Evolutionary conservation across 2,888 invertebrate species (phyloP).

Genomic region (Acrocyrtus sp.): DNA sequence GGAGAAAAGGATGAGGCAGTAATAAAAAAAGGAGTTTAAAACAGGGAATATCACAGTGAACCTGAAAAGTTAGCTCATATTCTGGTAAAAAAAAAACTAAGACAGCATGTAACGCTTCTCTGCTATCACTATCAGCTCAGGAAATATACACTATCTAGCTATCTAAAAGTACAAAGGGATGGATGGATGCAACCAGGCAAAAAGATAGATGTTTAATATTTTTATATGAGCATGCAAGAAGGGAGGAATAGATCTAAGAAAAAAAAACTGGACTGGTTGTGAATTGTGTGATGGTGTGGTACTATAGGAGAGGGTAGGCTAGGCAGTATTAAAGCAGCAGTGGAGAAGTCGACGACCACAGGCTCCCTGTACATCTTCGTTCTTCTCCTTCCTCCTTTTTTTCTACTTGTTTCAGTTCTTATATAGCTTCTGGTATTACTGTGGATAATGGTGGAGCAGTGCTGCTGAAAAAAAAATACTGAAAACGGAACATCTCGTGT

Average conservation of each 20-base stretch:
- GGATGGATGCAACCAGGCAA: not conserved
- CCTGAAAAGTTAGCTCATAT: not conserved
- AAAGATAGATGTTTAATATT: conserved; percentile 1
- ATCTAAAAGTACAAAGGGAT: conserved; percentile 10
- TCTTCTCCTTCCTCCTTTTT: conserved; percentile 31
- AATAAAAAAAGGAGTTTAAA: not conserved
- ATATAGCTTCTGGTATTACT: too few relatives aligned
- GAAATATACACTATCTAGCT: too few relatives aligned
- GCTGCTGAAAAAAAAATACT: not conserved
- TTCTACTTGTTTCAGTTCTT: conserved; percentile 33
- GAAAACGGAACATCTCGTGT: not conserved
- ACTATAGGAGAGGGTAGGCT: not conserved
- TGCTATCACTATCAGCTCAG: too few relatives aligned
- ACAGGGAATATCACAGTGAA: not conserved
- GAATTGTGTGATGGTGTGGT: conserved; percentile 1
- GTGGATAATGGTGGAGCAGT: too few relatives aligned
- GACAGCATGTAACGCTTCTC: too few relatives aligned
- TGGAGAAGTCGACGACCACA: conserved; percentile 53
- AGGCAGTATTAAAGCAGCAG: not conserved
- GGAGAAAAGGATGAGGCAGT: not conserved
- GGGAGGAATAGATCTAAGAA: conserved; percentile 30
- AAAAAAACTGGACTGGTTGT: conserved; percentile 52
- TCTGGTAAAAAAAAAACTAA: not conserved
- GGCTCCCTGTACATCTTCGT: conserved; percentile 32
- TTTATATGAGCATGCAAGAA: conserved; percentile 5